Conservation (phyloP, 1,140 invertebrate genomes). For the Papilio glaucus region DNA sequence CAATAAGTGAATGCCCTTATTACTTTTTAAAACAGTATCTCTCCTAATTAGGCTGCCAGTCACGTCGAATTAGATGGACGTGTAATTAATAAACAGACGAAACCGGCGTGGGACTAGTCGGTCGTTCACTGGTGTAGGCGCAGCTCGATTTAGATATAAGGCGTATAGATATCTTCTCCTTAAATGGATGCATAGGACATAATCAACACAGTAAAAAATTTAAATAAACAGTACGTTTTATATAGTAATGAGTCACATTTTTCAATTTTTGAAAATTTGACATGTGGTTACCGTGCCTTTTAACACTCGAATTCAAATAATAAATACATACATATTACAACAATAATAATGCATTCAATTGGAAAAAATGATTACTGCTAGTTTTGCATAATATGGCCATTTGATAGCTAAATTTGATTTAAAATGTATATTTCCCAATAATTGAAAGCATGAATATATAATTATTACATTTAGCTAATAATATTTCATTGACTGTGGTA, state of each 20-base stretch:
- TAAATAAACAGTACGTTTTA: not conserved
- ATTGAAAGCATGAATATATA: too few species aligned
- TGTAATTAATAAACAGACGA: conserved; percentile 54
- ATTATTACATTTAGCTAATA: not conserved
- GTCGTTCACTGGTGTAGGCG: conserved; percentile 50
- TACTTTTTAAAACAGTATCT: conserved; percentile 43
- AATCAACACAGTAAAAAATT: not conserved
- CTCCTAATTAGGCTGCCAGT: conserved; percentile 52
- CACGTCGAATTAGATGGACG: conserved; percentile 49
- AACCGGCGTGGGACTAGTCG: conserved; percentile 42
- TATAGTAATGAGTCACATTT: too few species aligned
- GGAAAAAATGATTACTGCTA: too few species aligned
- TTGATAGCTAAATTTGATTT: too few species aligned
- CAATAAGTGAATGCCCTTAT: conserved; percentile 51
- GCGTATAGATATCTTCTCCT: conserved; percentile 1
- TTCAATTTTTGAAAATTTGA: too few species aligned
- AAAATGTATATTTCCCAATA: too few species aligned
- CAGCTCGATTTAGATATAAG: conserved; percentile 24
- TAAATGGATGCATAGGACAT: not conserved
- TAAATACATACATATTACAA: too few species aligned
- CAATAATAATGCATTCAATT: too few species aligned
- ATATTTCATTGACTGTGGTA: not conserved
- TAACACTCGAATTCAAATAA: too few species aligned
- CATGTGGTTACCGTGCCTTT: too few species aligned
- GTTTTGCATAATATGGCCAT: too few species aligned